Evolutionary conservation across 2,888 invertebrate species (phyloP), one percentile per base, ranked within the genome.

Genomic region (Zygogramma bicolorata): DNA sequence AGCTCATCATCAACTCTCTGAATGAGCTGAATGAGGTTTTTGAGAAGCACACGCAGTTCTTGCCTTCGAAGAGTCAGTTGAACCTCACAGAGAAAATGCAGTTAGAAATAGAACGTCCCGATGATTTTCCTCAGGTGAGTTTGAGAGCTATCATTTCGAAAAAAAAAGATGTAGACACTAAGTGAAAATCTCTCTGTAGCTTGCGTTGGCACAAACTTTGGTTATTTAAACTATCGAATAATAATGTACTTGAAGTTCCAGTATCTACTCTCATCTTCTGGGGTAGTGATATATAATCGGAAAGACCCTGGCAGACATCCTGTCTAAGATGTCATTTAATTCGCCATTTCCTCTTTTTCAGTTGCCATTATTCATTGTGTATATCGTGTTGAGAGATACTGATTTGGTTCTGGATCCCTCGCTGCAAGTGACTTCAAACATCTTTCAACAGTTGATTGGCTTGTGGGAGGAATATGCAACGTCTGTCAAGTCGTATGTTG

Each of bases 391-490:
- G 10, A 83, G 85, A 20, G 80, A 84, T 0, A 84, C 87, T 0
- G 77, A 74, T 15, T 58, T 90, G 6, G 80, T 81, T 22, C 82
- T 93, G 76, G 90, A 91, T 80, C 95, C 95, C 0, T 90, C 92
- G 34, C 88, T 91, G 77, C 86, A 90, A 67, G 86, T 93, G 7
- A 89, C 93, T 71, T 85, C 88, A 38, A 85, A 88, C 22, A 91
- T 92, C 25, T 85, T 94, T 20, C 87, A 88, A 49, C 91, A 91
- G 81, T 87, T 94, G 18, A 89, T 92, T 13, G 86, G 87, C 38
- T 88, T 91, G 71, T 93, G 93, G 92, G 90, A 90, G 75, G 91
- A 93, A 81, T 90, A 91, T 49, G 91, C 94, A 0, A 88, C 91
- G 22, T 89, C 89, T n/a, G 91, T 95, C 22, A 90, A 91, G 77